A percentile compares a stretch with the other conserved stretches of the same genome.
phyloP scores from a whole-genome alignment of 2,113 vertebrate genomes.

The Balaenoptera acutorostrata region DNA sequence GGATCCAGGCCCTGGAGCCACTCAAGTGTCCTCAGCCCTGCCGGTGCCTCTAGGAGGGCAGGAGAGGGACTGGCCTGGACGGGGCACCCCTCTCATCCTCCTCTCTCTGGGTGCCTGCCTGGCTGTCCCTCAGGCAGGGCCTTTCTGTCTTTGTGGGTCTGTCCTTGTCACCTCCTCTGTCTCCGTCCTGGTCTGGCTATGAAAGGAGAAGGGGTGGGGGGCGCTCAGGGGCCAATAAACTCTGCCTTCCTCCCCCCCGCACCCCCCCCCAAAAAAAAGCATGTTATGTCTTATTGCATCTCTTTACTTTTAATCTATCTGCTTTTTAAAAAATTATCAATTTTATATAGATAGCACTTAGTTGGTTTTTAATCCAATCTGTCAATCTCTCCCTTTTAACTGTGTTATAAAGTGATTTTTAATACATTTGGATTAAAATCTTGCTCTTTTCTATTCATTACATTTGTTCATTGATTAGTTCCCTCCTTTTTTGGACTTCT shows the following conservation, averaged over 20 bases:
- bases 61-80: neutral
- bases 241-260: constrained; percentile 36
- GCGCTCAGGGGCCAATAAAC: constrained; percentile 58
- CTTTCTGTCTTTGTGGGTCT: neutral
- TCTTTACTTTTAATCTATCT: neutral
- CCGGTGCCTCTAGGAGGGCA: neutral
- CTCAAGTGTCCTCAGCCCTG: neutral
- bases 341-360: neutral
- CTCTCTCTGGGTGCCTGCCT: neutral
- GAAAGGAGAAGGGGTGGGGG: neutral
- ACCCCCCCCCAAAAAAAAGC: too few species aligned
- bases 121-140: neutral
- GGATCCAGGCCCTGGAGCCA: neutral
- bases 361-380: neutral
- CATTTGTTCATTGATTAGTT: neutral
- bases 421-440: neutral
- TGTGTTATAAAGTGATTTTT: neutral
- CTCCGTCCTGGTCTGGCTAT: constrained; percentile 32
- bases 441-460: neutral
- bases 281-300: neutral
- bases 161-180: constrained; percentile 40
- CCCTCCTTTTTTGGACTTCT: neutral
- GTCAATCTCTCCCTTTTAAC: neutral
- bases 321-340: neutral
- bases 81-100: neutral